Evolutionary conservation across 2,888 invertebrate genomes (phyloP).

Genomic region (Slavum lentiscoides): DNA sequence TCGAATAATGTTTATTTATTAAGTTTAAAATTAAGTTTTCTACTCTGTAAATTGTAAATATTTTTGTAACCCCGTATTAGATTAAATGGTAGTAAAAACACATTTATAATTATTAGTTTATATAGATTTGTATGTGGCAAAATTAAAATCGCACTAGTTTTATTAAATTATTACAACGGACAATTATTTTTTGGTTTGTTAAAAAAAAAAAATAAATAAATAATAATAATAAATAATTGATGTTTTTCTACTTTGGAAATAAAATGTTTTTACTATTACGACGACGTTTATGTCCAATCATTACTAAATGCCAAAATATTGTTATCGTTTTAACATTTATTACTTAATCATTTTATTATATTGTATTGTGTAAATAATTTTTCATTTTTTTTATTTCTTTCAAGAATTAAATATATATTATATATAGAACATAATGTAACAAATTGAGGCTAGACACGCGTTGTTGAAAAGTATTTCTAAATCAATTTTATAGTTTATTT

Average conservation of each 20-base stretch:
- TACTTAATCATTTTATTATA: not conserved
- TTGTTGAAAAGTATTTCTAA: constrained; percentile 4
- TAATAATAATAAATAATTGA: not conserved
- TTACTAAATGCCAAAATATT: not conserved
- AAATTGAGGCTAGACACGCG: not conserved
- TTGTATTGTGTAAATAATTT: not conserved
- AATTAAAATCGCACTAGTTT: constrained; percentile 14
- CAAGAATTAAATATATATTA: too few relatives aligned
- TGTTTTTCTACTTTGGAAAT: constrained; percentile 23
- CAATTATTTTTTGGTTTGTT: not conserved
- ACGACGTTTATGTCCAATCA: not conserved
- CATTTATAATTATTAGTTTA: constrained; percentile 7
- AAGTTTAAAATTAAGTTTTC: constrained; percentile 19
- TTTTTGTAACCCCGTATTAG: constrained; percentile 30
- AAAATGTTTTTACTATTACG: not conserved
- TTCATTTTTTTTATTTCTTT: not conserved
- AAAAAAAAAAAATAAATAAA: not conserved
- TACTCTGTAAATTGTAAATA: constrained; percentile 34
- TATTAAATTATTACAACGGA: constrained; percentile 13
- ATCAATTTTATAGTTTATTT: constrained; percentile 17
- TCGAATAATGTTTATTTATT: not conserved
- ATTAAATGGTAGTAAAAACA: constrained; percentile 11
- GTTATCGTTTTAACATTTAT: constrained; percentile 1
- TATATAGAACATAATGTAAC: not conserved
- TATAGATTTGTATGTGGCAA: constrained; percentile 23